A percentile compares a stretch with the other conserved stretches of the same genome.
Conservation (phyloP, 2,797 vertebrate species). For the Sylvilagus floridanus region DNA sequence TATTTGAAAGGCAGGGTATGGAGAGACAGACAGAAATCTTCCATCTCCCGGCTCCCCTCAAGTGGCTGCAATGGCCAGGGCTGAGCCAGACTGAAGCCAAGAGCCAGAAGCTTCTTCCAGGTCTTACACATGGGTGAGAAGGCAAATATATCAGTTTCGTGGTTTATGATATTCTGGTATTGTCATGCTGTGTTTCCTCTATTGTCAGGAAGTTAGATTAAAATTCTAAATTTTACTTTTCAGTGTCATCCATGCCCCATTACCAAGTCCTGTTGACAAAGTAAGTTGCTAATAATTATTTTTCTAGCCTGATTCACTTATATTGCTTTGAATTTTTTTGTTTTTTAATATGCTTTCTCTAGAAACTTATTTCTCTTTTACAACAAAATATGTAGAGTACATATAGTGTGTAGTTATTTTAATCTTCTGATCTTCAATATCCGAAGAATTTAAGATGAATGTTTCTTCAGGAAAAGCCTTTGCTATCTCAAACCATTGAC, state of each 20-base stretch:
- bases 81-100: too few relatives aligned
- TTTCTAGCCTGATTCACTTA: slow-evolving; percentile 32
- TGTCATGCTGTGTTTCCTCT: slow-evolving; percentile 70
- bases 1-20: too few relatives aligned
- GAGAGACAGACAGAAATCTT: too few relatives aligned
- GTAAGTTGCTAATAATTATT: slow-evolving; percentile 89
- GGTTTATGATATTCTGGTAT: slow-evolving; percentile 83
- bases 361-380: slow-evolving; percentile 58
- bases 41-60: too few relatives aligned
- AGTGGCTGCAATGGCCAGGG: too few relatives aligned
- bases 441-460: slow-evolving; percentile 46
- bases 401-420: slow-evolving; percentile 32
- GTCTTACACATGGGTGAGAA: background rate
- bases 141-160: slow-evolving; percentile 51
- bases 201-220: slow-evolving; percentile 79
- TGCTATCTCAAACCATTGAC: background rate
- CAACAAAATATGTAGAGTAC: slow-evolving; percentile 21
- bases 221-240: slow-evolving; percentile 83
- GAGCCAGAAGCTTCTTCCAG: too few relatives aligned
- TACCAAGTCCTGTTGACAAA: slow-evolving; percentile 99
- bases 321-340: slow-evolving; percentile 60
- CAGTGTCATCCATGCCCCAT: slow-evolving; percentile 97
- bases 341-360: slow-evolving; percentile 66
- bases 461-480: slow-evolving; percentile 53
- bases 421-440: slow-evolving; percentile 9